Evolutionary conservation across 2,797 vertebrate genomes (phyloP), one percentile per base, ranked within the genome.

Genomic region (Pagetopsis macropterus): DNA sequence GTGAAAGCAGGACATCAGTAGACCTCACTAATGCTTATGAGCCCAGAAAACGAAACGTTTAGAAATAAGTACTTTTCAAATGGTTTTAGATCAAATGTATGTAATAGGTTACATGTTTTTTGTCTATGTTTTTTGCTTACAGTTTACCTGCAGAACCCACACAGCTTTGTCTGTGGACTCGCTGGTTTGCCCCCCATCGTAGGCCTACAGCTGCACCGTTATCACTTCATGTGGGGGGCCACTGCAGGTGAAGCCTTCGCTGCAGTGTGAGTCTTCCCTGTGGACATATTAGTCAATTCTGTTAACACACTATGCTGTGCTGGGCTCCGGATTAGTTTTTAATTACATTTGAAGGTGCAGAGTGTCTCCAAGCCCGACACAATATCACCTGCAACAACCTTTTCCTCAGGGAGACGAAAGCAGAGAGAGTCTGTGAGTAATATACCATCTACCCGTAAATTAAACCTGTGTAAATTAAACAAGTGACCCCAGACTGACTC

Each of bases 281-380:
- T 44, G 79, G 76, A 69, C 52, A 57, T 46, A 81, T 87, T 76
- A 84, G 70, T 76, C 84, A 74, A 73, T 81, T 75, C 52, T 78
- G 66, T 83, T 79, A 88, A 79, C 84, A 81, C 33, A 55, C 45
- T 84, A 68, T 44, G 65, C 82, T 73, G 74, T 73, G 57, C 76
- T 43, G 75, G 57, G 75, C 75, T 67, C 56, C 0, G 19, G 71
- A 79, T 92, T 82, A 65, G 61, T 72, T 89, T 85, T 87, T 90
- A 88, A 91, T 92, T 86, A 86, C 74, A 79, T 75, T 73, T 65
- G 78, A 67, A 63, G 40, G 73, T 60, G 67, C 70, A 61, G 43
- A 49, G 65, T 63, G 44, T 76, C 83, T 77, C 62, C 69, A 5
- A 58, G 58, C 40, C 51, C 12, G 12, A 69, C 73, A 61, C 54